Conservation (phyloP, 2,888 invertebrate genomes). For the Baronia brevicornis region DNA sequence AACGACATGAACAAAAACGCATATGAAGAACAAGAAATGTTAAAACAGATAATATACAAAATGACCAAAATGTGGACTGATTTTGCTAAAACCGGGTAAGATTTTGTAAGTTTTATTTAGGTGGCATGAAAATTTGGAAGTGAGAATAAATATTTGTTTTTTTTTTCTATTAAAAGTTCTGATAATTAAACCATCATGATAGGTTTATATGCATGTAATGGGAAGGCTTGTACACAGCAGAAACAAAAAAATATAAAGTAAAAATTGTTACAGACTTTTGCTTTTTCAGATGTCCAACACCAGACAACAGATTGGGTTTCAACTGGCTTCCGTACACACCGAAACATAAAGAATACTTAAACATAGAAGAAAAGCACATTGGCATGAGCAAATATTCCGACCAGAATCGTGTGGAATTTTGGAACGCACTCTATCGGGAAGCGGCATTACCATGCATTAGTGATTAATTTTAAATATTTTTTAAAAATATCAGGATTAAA, state of each 20-base stretch:
- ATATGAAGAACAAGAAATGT: slow-evolving; percentile 28
- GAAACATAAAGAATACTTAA: slow-evolving; percentile 37
- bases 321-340: slow-evolving; percentile 44
- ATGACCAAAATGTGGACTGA: slow-evolving; percentile 53
- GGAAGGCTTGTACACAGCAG: no score
- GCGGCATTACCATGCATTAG: slow-evolving; percentile 35
- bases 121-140: no score
- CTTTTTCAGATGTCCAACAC: slow-evolving; percentile 43
- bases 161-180: no score
- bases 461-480: no score
- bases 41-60: slow-evolving; percentile 32
- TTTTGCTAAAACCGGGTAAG: slow-evolving; percentile 53
- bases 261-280: no score
- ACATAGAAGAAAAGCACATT: slow-evolving; percentile 36
- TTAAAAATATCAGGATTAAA: no score
- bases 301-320: slow-evolving; percentile 23
- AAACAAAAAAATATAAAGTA: no score
- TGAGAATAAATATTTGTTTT: no score
- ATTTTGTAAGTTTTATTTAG: no score
- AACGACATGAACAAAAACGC: no score
- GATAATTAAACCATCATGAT: no score
- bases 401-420: slow-evolving; percentile 42
- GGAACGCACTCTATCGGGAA: slow-evolving; percentile 51
- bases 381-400: slow-evolving; percentile 34
- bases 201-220: no score